A percentile compares a stretch with the other conserved stretches of the same genome.
phyloP scores from a whole-genome alignment of 2,113 vertebrate genomes.

The Corythornis cristatus region DNA sequence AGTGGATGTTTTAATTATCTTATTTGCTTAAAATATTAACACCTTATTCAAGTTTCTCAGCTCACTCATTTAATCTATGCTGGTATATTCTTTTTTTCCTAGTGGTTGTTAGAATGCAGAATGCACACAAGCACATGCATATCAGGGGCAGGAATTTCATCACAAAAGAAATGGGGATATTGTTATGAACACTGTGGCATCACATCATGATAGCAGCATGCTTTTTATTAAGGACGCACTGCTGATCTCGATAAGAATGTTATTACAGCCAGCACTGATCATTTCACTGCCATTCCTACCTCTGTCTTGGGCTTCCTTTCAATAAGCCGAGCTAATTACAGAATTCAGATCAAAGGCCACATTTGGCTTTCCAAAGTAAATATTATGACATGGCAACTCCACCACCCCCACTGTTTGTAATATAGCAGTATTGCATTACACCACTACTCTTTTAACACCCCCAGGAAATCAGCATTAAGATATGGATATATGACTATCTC shows the following conservation, averaged over 20 bases:
- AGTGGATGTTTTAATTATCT: background rate
- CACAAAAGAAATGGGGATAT: background rate
- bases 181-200: background rate
- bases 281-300: background rate
- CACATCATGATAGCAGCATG: background rate
- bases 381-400: conserved; percentile 45
- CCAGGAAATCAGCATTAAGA: background rate
- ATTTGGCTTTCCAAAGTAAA: conserved; percentile 15
- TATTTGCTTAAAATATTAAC: background rate
- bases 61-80: background rate
- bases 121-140: background rate
- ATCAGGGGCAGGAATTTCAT: background rate
- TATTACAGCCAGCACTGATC: background rate
- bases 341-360: conserved; percentile 47
- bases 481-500: background rate
- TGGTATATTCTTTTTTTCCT: background rate
- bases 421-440: background rate
- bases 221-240: background rate
- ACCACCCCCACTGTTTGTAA: background rate
- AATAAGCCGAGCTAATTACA: background rate
- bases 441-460: background rate
- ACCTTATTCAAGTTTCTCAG: background rate
- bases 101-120: background rate
- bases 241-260: background rate
- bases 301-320: background rate